These are phyloP conservation scores for Grallaria varia DNA, from an alignment of 2,113 vertebrate species.

Conservation along the genomic window DNA sequence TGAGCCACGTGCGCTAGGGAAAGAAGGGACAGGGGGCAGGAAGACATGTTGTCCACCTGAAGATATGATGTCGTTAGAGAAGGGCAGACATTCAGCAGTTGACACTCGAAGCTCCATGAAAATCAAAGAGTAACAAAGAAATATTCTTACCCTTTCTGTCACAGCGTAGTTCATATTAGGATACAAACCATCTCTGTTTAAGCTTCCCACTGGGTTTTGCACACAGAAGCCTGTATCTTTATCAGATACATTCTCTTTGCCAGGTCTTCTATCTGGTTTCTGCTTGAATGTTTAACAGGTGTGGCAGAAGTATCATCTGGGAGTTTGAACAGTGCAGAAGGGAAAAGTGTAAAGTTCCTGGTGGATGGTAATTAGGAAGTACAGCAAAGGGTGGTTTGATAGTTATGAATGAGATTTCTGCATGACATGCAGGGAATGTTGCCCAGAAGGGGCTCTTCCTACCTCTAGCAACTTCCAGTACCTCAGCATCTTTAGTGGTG, in stretches of 20 bases:
- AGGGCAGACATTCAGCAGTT: not conserved
- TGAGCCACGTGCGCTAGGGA: not conserved
- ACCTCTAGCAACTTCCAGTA: not conserved
- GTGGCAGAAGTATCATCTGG: not conserved
- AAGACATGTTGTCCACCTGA: not conserved
- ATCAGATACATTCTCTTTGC: not conserved
- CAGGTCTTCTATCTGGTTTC: not conserved
- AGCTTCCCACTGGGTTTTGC: not conserved
- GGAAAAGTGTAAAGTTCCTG: not conserved
- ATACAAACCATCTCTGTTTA: not conserved
- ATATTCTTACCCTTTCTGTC: not conserved
- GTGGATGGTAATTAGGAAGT: not conserved
- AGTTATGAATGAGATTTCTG: not conserved
- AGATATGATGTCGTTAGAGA: not conserved
- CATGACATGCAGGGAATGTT: not conserved
- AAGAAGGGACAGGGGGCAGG: not conserved
- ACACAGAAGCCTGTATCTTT: not conserved
- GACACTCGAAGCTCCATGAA: not conserved
- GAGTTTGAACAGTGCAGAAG: not conserved
- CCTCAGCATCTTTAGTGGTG: not conserved
- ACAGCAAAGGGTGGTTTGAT: not conserved
- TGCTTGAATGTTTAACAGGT: not conserved
- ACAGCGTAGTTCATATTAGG: not conserved
- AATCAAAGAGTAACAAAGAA: not conserved
- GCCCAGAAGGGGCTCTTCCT: not conserved